Evolutionary conservation across 2,797 vertebrate species (phyloP).

Genomic region (Sebastes itinus): DNA sequence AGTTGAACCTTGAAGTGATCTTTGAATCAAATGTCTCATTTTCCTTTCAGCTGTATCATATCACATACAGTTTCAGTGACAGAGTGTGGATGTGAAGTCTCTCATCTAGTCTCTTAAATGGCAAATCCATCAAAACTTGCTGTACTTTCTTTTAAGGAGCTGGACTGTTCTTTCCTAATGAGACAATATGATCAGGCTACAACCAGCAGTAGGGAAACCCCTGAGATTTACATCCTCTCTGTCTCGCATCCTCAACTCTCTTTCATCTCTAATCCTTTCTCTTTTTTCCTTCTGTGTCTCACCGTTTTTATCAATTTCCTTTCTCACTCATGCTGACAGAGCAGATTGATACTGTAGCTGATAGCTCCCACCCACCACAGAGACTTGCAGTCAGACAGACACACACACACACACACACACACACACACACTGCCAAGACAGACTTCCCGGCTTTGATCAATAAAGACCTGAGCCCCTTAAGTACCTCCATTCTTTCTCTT

Average conservation of each 20-base stretch:
- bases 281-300: background rate
- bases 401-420: constrained; percentile 20
- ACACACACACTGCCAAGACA: constrained; percentile 24
- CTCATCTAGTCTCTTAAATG: background rate
- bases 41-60: background rate
- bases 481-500: constrained; percentile 13
- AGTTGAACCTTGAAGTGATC: background rate
- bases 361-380: constrained; percentile 29
- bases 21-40: background rate
- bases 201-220: constrained; percentile 25
- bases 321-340: constrained; percentile 41
- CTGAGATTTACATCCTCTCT: constrained; percentile 32
- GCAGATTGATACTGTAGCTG: constrained; percentile 41
- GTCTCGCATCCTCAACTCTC: constrained; percentile 7
- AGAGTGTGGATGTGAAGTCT: background rate
- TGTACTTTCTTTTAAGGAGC: constrained; percentile 9
- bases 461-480: constrained; percentile 34
- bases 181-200: constrained; percentile 28
- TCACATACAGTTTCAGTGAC: background rate
- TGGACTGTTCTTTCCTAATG: constrained; percentile 26
- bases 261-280: constrained; percentile 43
- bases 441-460: constrained; percentile 52
- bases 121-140: constrained; percentile 1
- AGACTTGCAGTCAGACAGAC: constrained; percentile 16
- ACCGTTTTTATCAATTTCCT: constrained; percentile 43